Percentiles rank a stretch among this genome's conserved stretches.
Evolutionary conservation across 2,888 invertebrate species (phyloP).

Genomic region (Eristalis tenax): DNA sequence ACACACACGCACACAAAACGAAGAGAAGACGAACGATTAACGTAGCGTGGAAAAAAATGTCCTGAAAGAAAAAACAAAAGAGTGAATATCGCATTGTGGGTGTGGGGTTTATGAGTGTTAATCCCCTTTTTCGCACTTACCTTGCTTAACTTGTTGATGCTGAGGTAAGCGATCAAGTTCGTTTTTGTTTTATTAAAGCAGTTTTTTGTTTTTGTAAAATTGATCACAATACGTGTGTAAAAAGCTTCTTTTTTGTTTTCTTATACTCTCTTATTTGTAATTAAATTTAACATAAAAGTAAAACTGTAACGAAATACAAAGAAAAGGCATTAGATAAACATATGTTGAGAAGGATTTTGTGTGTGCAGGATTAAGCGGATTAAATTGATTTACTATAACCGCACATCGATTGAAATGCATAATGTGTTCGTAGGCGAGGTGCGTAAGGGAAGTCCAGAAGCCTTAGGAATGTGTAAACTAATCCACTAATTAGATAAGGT

Average conservation of each 20-base stretch:
- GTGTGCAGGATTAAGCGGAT: constrained; percentile 36
- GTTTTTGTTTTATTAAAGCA: constrained; percentile 49
- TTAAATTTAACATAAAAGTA: constrained; percentile 59
- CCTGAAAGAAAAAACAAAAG: constrained; percentile 25
- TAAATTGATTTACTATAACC: constrained; percentile 49
- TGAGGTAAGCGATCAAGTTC: constrained; percentile 45
- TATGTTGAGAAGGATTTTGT: neutral
- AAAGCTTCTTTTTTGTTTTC: constrained; percentile 33
- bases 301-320: constrained; percentile 56
- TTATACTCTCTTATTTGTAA: constrained; percentile 58
- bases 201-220: constrained; percentile 72
- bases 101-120: neutral
- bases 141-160: constrained; percentile 51
- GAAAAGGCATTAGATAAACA: constrained; percentile 30
- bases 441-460: constrained; percentile 27
- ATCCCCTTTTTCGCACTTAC: constrained; percentile 23
- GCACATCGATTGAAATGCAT: constrained; percentile 39
- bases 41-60: constrained; percentile 10
- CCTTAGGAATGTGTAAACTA: constrained; percentile 32
- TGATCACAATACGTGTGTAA: constrained; percentile 63
- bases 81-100: neutral
- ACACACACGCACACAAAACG: constrained; percentile 8
- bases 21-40: constrained; percentile 41
- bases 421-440: neutral
- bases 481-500: constrained; percentile 51